Conservation (phyloP, 1,140 invertebrate species). For the Lepidurus couesii region DNA sequence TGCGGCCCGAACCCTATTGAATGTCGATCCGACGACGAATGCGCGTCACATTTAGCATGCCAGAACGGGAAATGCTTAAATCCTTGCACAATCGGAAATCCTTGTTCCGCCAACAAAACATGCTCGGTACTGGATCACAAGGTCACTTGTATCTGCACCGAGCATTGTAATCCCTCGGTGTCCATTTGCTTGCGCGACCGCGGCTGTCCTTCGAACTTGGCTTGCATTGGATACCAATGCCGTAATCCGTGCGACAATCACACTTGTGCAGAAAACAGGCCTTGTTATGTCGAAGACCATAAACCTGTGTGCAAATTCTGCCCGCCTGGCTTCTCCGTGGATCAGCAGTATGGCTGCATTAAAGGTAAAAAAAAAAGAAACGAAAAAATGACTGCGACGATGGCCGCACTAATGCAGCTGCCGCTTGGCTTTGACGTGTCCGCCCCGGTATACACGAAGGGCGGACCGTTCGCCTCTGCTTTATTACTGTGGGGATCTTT, state of each 20-base stretch:
- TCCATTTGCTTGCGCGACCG: slow-evolving; percentile 81
- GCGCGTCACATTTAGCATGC: slow-evolving; percentile 76
- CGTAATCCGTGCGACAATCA: slow-evolving; percentile 77
- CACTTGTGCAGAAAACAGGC: slow-evolving; percentile 69
- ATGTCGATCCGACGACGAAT: slow-evolving; percentile 74
- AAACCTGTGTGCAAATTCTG: slow-evolving; percentile 90
- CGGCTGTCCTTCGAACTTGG: slow-evolving; percentile 73
- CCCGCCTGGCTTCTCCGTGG: slow-evolving; percentile 78
- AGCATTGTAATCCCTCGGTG: slow-evolving; percentile 75
- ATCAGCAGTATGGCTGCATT: slow-evolving; percentile 83
- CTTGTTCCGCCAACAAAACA: slow-evolving; percentile 69
- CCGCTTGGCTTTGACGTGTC: slow-evolving; percentile 1
- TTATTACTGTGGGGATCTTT: slow-evolving; percentile 13
- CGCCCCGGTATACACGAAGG: neutral
- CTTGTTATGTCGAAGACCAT: slow-evolving; percentile 86
- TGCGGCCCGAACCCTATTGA: slow-evolving; percentile 58
- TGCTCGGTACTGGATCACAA: slow-evolving; percentile 79
- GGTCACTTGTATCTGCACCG: slow-evolving; percentile 74
- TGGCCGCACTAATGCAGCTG: slow-evolving; percentile 39
- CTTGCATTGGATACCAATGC: slow-evolving; percentile 82
- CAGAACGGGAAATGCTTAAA: slow-evolving; percentile 72
- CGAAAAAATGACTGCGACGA: slow-evolving; percentile 31
- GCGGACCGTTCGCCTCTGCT: slow-evolving; percentile 23
- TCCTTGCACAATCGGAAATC: slow-evolving; percentile 60
- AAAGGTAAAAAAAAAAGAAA: slow-evolving; percentile 69